Conservation (phyloP, 2,888 invertebrate species). For the Augiades crinisus region DNA sequence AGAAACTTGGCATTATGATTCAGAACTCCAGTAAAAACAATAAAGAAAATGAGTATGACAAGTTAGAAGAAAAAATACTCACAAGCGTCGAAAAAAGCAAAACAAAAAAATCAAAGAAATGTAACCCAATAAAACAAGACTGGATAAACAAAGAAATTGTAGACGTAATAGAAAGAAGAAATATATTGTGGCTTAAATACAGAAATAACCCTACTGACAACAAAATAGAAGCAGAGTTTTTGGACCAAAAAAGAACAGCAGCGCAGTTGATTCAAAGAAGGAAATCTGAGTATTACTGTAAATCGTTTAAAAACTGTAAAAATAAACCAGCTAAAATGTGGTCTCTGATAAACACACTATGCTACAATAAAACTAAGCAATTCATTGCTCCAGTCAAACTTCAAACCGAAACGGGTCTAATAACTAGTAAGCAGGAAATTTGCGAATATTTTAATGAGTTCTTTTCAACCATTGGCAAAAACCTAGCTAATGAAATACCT, state of each 20-base stretch:
- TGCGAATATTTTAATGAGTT: neutral
- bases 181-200: neutral
- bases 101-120: neutral
- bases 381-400: neutral
- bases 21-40: neutral
- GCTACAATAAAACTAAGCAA: neutral
- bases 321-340: neutral
- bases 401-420: neutral
- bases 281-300: conserved; percentile 4
- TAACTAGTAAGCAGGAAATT: neutral
- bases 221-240: neutral
- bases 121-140: neutral
- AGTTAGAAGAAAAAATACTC: neutral
- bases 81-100: neutral
- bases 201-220: neutral
- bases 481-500: neutral
- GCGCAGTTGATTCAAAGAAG: neutral
- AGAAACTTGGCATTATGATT: neutral
- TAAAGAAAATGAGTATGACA: neutral
- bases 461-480: neutral
- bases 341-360: neutral
- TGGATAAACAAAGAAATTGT: neutral
- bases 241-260: neutral
- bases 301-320: neutral
- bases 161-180: neutral